A percentile compares a stretch with the other conserved stretches of the same genome.
Conservation (phyloP, 2,797 vertebrate genomes). For the Linurgus olivaceus region DNA sequence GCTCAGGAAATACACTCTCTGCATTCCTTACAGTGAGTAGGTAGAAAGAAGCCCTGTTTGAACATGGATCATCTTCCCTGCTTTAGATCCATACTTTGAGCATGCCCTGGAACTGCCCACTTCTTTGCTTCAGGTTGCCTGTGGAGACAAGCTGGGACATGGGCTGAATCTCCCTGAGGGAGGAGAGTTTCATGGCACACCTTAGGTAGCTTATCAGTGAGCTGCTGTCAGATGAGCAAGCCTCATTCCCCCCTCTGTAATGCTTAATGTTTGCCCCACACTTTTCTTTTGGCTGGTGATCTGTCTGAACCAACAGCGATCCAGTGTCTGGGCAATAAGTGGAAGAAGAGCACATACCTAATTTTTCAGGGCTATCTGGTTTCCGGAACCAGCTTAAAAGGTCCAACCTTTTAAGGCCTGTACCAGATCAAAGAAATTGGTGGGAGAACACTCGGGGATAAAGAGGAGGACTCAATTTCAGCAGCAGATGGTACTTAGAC, state of each 20-base stretch:
- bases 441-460: neutral
- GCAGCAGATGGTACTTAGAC: neutral
- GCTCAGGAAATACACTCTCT: neutral
- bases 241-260: neutral
- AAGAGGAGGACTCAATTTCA: neutral
- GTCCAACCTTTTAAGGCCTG: neutral
- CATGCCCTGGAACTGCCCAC: neutral
- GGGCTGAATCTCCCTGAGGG: neutral
- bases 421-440: neutral
- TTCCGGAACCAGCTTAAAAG: neutral
- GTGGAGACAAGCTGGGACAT: rapidly evolving
- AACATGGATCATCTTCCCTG: neutral
- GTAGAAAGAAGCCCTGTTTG: neutral
- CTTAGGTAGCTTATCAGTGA: neutral
- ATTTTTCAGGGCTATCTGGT: neutral
- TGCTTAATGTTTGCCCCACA: neutral
- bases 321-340: neutral
- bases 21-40: neutral
- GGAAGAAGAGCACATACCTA: neutral
- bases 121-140: neutral
- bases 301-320: neutral
- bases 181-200: neutral
- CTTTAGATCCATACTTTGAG: neutral
- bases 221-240: neutral
- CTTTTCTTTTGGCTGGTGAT: neutral